phyloP scores from a whole-genome alignment of 2,113 vertebrate species.

The Barnardius zonarius region DNA sequence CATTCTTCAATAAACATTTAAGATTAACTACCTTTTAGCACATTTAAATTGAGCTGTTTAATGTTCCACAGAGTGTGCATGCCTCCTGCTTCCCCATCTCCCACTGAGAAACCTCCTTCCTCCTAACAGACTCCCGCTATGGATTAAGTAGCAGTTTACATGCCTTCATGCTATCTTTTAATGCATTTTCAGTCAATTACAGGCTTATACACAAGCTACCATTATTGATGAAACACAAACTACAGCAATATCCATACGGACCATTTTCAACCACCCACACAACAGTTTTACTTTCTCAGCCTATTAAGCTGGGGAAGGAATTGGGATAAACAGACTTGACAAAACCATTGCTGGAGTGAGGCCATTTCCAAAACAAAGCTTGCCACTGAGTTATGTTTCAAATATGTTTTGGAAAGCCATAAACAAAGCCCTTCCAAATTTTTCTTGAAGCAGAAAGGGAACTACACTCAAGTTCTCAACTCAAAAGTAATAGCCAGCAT shows the following conservation, averaged over 20 bases:
- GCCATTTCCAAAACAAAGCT: constrained; percentile 59
- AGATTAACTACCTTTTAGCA: neutral
- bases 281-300: constrained; percentile 45
- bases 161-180: neutral
- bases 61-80: accelerated
- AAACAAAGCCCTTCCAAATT: constrained; percentile 37
- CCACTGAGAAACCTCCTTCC: neutral
- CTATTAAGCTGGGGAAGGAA: constrained; percentile 8
- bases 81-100: neutral
- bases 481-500: neutral
- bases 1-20: neutral
- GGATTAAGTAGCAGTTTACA: neutral
- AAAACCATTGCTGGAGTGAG: neutral
- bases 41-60: accelerated
- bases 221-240: neutral
- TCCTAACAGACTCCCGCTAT: neutral
- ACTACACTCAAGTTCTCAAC: neutral
- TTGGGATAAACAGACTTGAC: constrained; percentile 42
- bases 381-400: constrained; percentile 58
- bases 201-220: neutral
- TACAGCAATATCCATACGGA: constrained; percentile 16
- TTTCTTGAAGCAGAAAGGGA: neutral
- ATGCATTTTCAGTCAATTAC: constrained; percentile 15
- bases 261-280: constrained; percentile 23
- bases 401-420: constrained; percentile 38